A percentile compares a stretch with the other conserved stretches of the same genome.
Conservation (phyloP, 92 coral and sea anemone genomes). For the Phenganax subtilis region DNA sequence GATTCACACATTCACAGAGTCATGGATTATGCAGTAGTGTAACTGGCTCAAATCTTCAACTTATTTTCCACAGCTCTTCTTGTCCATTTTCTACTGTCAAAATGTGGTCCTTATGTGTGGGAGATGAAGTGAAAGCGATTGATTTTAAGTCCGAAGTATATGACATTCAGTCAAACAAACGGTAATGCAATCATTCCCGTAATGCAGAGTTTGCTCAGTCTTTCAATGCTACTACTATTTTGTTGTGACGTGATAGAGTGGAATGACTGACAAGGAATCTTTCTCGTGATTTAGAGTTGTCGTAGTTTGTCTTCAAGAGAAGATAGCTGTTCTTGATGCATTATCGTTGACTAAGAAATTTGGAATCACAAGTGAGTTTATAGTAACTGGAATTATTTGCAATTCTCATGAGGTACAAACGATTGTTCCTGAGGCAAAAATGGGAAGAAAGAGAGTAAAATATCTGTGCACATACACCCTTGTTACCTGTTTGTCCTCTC, state of each 20-base stretch:
- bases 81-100: conserved; percentile 96
- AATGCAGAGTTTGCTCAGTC: not conserved
- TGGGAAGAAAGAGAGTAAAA: not conserved
- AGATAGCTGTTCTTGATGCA: conserved; percentile 97
- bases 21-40: too few species aligned
- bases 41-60: too few species aligned
- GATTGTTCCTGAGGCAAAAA: not conserved
- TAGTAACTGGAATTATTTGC: not conserved
- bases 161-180: conserved; percentile 76
- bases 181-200: conserved; percentile 41
- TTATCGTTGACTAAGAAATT: conserved; percentile 70
- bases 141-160: conserved; percentile 92
- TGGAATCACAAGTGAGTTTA: conserved; percentile 81
- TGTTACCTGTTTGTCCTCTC: too few species aligned
- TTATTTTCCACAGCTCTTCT: conserved; percentile 57
- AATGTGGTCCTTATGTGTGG: conserved; percentile 80
- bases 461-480: too few species aligned
- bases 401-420: not conserved
- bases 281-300: conserved; percentile 52
- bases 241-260: not conserved
- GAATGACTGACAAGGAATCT: too few species aligned
- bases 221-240: not conserved
- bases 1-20: too few species aligned
- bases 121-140: conserved; percentile 88
- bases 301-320: conserved; percentile 92